Conservation (phyloP, 2,888 invertebrate genomes). For the Diachrysia chrysitis region DNA sequence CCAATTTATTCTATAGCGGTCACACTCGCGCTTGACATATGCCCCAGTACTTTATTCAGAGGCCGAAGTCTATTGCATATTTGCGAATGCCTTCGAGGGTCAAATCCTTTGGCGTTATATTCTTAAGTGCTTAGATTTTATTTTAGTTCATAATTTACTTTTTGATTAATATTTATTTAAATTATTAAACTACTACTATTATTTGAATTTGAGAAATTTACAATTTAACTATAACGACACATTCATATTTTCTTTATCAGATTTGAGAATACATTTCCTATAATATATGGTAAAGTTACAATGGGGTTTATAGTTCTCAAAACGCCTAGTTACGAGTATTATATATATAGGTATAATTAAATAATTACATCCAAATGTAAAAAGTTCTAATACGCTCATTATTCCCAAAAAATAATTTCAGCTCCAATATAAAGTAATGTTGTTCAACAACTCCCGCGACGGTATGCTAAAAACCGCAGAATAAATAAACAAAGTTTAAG, state of each 20-base stretch:
- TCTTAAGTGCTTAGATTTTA: constrained; percentile 27
- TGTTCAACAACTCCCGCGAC: constrained; percentile 14
- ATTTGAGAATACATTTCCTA: no score
- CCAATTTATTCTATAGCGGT: constrained; percentile 67
- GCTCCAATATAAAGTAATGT: constrained; percentile 2
- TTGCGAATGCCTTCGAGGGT: constrained; percentile 51
- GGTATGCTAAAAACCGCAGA: constrained; percentile 20
- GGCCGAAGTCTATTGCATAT: constrained; percentile 59
- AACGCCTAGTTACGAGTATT: no score
- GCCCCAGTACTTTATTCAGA: constrained; percentile 64
- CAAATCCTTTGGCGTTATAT: constrained; percentile 31
- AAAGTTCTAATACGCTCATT: not conserved
- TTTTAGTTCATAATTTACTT: constrained; percentile 17
- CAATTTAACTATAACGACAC: no score
- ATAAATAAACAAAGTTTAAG: constrained; percentile 59
- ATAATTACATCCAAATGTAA: not conserved
- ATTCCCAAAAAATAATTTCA: not conserved
- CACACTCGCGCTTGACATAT: constrained; percentile 59
- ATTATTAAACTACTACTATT: no score
- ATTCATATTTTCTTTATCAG: no score
- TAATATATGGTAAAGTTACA: no score
- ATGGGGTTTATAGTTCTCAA: no score
- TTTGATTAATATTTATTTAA: no score
- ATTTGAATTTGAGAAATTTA: no score
- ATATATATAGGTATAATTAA: not conserved